Evolutionary conservation across 1,140 invertebrate genomes (phyloP).

Genomic region (Euura lappo): DNA sequence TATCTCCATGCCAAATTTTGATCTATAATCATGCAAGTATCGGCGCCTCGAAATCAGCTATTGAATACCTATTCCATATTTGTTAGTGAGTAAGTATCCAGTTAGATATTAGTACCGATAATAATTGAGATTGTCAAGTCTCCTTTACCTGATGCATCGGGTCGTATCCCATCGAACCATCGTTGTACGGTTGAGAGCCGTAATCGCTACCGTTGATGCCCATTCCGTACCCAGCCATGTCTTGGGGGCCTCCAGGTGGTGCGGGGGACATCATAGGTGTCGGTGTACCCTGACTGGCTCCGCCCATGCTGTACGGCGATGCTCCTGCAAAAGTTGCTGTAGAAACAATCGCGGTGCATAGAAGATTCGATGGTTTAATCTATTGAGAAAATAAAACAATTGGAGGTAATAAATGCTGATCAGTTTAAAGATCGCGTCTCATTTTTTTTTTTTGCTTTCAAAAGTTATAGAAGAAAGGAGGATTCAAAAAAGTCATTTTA

Average conservation of each 20-base stretch:
- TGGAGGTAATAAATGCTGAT: not conserved
- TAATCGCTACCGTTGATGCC: slow-evolving; percentile 85
- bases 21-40: too few species aligned
- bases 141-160: slow-evolving; percentile 79
- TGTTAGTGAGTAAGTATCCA: too few species aligned
- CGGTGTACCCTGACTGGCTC: slow-evolving; percentile 82
- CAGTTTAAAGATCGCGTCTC: not conserved
- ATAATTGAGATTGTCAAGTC: not conserved
- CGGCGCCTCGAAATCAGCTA: too few species aligned
- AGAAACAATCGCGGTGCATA: slow-evolving; percentile 62
- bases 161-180: slow-evolving; percentile 87
- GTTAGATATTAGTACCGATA: too few species aligned
- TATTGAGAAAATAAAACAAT: slow-evolving; percentile 7
- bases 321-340: slow-evolving; percentile 73
- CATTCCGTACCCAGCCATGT: slow-evolving; percentile 89
- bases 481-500: too few species aligned
- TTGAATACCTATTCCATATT: too few species aligned
- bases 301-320: slow-evolving; percentile 89
- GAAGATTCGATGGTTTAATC: slow-evolving; percentile 51
- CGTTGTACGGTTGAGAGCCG: slow-evolving; percentile 80
- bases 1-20: too few species aligned
- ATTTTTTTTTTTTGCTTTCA: too few species aligned
- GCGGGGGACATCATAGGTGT: slow-evolving; percentile 94
- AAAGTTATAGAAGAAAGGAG: too few species aligned
- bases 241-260: slow-evolving; percentile 74